Evolutionary conservation across 2,888 invertebrate genomes (phyloP).

Genomic region (Drosophila paramelanica): DNA sequence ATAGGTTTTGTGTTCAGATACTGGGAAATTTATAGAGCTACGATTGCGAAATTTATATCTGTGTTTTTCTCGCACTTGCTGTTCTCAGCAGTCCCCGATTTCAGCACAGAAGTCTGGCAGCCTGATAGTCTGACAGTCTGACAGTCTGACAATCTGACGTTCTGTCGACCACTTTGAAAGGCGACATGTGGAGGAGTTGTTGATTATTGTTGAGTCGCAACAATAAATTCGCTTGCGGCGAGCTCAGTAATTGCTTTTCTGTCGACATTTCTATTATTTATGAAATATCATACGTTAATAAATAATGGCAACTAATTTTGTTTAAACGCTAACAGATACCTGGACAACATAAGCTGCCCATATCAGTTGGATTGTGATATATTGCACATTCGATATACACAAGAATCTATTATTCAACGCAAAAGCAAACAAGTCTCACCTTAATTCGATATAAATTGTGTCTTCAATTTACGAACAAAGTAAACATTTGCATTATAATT

Average conservation of each 20-base stretch:
- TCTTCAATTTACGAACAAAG: constrained; percentile 17
- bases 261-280: constrained; percentile 78
- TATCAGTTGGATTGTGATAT: constrained; percentile 56
- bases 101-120: constrained; percentile 7
- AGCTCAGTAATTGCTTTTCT: constrained; percentile 60
- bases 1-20: constrained; percentile 68
- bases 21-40: constrained; percentile 61
- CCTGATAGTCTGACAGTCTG: not conserved
- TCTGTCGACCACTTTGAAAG: constrained; percentile 6
- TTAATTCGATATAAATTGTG: constrained; percentile 37
- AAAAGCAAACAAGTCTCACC: constrained; percentile 26
- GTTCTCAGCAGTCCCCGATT: constrained; percentile 20
- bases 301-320: constrained; percentile 54
- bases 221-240: constrained; percentile 50
- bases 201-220: constrained; percentile 26
- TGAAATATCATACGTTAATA: constrained; percentile 66
- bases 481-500: constrained; percentile 21
- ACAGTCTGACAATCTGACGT: not conserved
- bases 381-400: constrained; percentile 39
- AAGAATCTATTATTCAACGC: constrained; percentile 36
- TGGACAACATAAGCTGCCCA: constrained; percentile 35
- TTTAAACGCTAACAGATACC: constrained; percentile 39
- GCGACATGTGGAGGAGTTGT: constrained; percentile 37
- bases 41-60: constrained; percentile 52
- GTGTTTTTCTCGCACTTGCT: constrained; percentile 26